Conservation (phyloP, 2,113 vertebrate genomes). For the Elaphurus davidianus region DNA sequence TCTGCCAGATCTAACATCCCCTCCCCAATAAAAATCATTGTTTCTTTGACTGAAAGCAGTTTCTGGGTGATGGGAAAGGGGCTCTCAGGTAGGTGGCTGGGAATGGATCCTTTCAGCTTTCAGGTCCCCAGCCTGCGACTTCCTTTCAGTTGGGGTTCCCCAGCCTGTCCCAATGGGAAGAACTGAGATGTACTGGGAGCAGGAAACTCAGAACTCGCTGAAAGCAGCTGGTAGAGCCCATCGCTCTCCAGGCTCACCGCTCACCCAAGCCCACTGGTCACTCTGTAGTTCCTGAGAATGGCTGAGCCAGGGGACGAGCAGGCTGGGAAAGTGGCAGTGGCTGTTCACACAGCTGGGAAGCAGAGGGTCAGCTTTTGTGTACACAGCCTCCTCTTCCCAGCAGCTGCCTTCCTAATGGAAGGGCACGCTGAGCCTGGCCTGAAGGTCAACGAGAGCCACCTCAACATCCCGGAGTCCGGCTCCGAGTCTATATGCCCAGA, state of each 20-base stretch:
- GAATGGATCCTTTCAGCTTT: not conserved
- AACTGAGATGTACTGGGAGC: not conserved
- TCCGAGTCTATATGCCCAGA: not conserved
- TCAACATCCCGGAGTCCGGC: not conserved
- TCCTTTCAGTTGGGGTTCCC: not conserved
- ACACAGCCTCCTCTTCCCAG: not conserved
- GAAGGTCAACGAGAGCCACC: not conserved
- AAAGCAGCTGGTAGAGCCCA: not conserved
- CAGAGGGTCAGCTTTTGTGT: not conserved
- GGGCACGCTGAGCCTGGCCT: not conserved
- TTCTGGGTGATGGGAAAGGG: not conserved
- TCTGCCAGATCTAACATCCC: conserved; percentile 36
- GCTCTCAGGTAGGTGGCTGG: not conserved
- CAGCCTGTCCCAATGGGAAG: not conserved
- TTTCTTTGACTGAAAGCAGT: conserved; percentile 48
- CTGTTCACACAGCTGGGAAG: not conserved
- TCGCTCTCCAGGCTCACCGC: not conserved
- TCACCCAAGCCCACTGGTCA: fast-evolving
- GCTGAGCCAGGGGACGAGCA: not conserved
- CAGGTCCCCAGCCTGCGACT: not conserved
- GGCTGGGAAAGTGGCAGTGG: not conserved
- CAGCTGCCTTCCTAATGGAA: not conserved
- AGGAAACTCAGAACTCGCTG: not conserved
- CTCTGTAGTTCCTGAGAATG: not conserved
- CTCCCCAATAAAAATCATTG: conserved; percentile 47